A percentile compares a stretch with the other conserved stretches of the same genome.
phyloP scores from a whole-genome alignment of 2,113 vertebrate species.

The Protobothrops mucrosquamatus region DNA sequence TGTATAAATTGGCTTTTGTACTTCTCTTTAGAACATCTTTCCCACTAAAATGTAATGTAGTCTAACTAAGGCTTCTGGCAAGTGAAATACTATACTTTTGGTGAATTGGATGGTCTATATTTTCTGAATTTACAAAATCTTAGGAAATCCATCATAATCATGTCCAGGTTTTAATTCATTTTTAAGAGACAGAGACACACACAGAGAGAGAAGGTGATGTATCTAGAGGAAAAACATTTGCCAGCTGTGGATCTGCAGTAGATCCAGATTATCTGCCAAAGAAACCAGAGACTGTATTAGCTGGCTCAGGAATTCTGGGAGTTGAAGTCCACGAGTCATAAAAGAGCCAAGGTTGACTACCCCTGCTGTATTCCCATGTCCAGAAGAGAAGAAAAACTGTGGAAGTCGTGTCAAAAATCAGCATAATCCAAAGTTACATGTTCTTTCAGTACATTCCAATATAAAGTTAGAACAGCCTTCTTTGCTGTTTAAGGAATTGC shows the following conservation, averaged over 20 bases:
- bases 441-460: background rate
- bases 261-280: background rate
- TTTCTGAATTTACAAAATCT: background rate
- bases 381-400: background rate
- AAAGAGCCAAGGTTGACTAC: no score
- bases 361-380: background rate
- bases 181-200: background rate
- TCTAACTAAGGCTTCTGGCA: background rate
- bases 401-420: background rate
- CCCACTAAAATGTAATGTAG: no score
- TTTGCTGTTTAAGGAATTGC: background rate
- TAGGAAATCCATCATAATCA: background rate
- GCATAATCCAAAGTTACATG: background rate
- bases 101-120: background rate
- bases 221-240: background rate
- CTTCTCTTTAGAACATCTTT: background rate
- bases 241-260: background rate
- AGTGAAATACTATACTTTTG: background rate
- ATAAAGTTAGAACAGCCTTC: background rate
- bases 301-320: no score
- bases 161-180: background rate
- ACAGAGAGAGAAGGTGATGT: background rate
- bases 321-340: no score
- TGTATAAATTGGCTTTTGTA: background rate
- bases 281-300: background rate